Conservation (phyloP, 2,888 invertebrate species). For the Agrotis puta region DNA sequence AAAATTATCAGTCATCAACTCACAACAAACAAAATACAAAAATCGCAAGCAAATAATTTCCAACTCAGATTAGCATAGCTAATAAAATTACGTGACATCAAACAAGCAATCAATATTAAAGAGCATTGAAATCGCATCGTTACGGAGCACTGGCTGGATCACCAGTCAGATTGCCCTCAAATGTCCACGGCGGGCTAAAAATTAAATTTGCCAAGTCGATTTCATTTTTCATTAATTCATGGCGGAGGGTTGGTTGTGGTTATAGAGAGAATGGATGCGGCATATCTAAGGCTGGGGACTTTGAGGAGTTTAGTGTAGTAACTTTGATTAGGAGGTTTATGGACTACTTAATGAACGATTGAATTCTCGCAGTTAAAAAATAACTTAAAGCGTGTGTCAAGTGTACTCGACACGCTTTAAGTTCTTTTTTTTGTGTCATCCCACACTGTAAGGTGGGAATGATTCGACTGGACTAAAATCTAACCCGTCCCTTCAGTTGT, state of each 20-base stretch:
- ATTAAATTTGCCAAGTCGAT: conserved; percentile 89
- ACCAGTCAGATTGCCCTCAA: conserved; percentile 72
- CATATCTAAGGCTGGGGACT: neutral
- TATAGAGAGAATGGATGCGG: conserved; percentile 53
- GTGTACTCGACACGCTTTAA: no score
- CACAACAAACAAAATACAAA: conserved; percentile 7
- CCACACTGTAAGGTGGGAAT: no score
- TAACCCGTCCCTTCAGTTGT: no score
- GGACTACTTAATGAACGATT: no score
- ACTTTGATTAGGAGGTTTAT: no score
- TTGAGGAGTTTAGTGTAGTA: no score
- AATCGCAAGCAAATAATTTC: conserved; percentile 45
- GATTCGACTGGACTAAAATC: no score
- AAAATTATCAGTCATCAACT: neutral
- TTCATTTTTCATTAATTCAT: conserved; percentile 90
- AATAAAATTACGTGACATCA: conserved; percentile 64
- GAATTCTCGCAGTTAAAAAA: no score
- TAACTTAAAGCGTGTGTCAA: no score
- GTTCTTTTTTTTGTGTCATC: no score
- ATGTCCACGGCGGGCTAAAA: conserved; percentile 76
- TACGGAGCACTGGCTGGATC: conserved; percentile 74
- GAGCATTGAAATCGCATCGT: conserved; percentile 72
- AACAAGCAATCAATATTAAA: conserved; percentile 77
- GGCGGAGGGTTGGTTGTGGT: conserved; percentile 75
- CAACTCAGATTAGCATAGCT: conserved; percentile 54